Evolutionary conservation across 2,113 vertebrate species (phyloP), one percentile per base, ranked within the genome.

Genomic region (Fregetta grallaria): DNA sequence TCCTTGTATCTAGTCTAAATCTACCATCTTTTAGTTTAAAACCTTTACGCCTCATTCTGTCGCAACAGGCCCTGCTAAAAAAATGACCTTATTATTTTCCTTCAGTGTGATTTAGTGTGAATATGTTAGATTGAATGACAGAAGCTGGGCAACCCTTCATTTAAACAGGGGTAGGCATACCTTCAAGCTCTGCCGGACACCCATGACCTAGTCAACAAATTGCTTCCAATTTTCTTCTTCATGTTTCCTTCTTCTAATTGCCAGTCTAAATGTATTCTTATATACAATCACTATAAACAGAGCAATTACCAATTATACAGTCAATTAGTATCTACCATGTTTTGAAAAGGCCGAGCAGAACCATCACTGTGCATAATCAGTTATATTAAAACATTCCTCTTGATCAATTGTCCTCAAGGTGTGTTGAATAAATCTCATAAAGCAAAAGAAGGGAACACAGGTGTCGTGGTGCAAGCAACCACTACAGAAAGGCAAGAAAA

Each of bases 271-370:
- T 58, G 19, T 68, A 42, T 90, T 81, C 38, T 72, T 68, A 36
- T 42, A 73, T 20, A 72, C 52, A 72, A 53, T 77, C 36, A 76
- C 58, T 53, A 77, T 53, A 91, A 94, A 94, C 52, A 73, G 30
- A 81, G 30, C 15, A 73, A 58, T 68, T 88, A 62, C 63, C 34
- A 85, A 71, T 80, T 91, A 80, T 50, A 49, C 27, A 82, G 49
- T 90, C 50, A 80, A 40, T 77, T 93, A 93, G 10, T 38, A 88
- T 45, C 25, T 61, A 67, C 58, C 16, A 45, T 40, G 23, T 67
- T 88, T 90, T 72, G 58, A 81, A 94, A 85, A 86, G 74, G 36
- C 74, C 79, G 73, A 66, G 30, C 47, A 94, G 53, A 77, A 56
- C 30, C 30, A 67, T 76, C 32, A 56, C 16, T 27, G 44, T 81